Evolutionary conservation across 2,888 invertebrate genomes (phyloP), one percentile per base, ranked within the genome.

Genomic region (Patella pellucida): DNA sequence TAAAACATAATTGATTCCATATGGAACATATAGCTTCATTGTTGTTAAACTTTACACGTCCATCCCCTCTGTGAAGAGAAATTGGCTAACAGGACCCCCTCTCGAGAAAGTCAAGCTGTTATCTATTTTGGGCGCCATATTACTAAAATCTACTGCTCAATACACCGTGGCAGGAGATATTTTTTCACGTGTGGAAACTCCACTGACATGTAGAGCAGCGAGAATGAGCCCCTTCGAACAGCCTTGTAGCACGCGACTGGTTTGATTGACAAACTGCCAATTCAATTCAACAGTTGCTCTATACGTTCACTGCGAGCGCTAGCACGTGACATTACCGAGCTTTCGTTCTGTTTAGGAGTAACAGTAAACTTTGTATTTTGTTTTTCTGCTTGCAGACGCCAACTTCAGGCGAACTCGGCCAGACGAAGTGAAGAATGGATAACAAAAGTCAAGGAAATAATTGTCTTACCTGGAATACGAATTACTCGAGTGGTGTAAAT

Each of bases 231-330:
- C 23, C 23, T 23, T 23, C 62, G 62, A 23, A 19, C 23, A 41
- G 41, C 19, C 62, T 62, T 19, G 19, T 62, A 62, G 62, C 62
- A 62, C 62, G 62, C 62, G 62, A 62, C 62, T 62, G 19, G 23
- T 23, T 62, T 62, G 62, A 62, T 62, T 62, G 62, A 62, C 62
- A 62, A n/a, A 23, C 62, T 62, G 62, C 62, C 62, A 62, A 62
- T 62, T 62, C 62, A 62, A 19, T 62, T 62, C 41, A 41, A 41
- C 41, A 41, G 41, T 41, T 41, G 41, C 23, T 23, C 62, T 62
- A 62, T 62, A 62, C 62, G 62, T 23, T 19, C 19, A 62, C 41
- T 41, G 62, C 62, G 62, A 19, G 62, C 19, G 23, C 62, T 62
- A 62, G 62, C 62, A 62, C 62, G 62, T 62, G 62, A 62, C 12